Evolutionary conservation across 2,113 vertebrate species (phyloP).

Genomic region (Menidia beryllina): DNA sequence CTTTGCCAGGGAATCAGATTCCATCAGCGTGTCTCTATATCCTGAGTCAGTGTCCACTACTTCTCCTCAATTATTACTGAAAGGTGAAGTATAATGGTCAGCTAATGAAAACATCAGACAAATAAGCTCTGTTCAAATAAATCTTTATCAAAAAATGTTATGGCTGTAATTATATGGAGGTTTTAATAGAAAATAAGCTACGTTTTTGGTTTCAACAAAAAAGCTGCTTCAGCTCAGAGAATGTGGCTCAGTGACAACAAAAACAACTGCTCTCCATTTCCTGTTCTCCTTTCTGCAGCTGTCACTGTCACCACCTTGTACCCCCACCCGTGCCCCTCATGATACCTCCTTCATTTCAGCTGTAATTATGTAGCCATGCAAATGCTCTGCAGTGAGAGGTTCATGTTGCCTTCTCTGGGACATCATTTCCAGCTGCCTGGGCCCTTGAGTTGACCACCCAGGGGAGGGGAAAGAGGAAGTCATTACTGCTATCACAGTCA

Average conservation of each 20-base stretch:
- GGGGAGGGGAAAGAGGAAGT: constrained; percentile 75
- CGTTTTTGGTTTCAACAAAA: constrained; percentile 18
- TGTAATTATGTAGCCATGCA: constrained; percentile 78
- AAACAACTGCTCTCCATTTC: constrained; percentile 67
- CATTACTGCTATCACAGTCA: constrained; percentile 75
- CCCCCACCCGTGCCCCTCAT: constrained; percentile 49
- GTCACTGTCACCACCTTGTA: constrained; percentile 62
- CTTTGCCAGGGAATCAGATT: constrained; percentile 74
- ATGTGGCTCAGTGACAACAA: constrained; percentile 46
- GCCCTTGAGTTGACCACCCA: constrained; percentile 78
- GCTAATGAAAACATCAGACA: constrained; percentile 15
- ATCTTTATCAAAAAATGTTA: constrained; percentile 18
- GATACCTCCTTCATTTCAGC: constrained; percentile 69
- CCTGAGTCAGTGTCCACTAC: constrained; percentile 47
- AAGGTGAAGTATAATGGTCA: constrained; percentile 61
- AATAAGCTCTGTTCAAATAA: constrained; percentile 7
- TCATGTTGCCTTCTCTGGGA: constrained; percentile 70
- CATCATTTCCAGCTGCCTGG: constrained; percentile 77
- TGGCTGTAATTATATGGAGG: constrained; percentile 18
- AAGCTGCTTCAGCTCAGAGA: constrained; percentile 34
- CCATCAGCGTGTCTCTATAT: constrained; percentile 63
- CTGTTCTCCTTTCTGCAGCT: constrained; percentile 74
- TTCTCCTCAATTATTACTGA: constrained; percentile 40
- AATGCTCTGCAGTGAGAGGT: constrained; percentile 70
- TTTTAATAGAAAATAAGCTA: constrained; percentile 7